Base-by-base conservation (phyloP, 1,140 invertebrate species). In the Diploscapter pachys region DNA sequence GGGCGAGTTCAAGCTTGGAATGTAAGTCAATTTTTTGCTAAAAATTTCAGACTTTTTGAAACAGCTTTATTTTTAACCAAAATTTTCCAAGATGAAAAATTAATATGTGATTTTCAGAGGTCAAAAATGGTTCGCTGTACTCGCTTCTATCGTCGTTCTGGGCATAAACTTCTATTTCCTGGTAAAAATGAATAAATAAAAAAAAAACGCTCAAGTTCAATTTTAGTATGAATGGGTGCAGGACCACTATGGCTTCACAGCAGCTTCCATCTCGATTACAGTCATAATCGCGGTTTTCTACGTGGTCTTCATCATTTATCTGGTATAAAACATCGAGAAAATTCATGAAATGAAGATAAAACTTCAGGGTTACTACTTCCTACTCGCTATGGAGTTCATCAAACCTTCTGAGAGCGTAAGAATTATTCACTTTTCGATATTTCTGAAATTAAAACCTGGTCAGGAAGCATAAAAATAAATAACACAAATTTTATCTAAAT, bases 101-200 rank as follows among this genome's bases (percentile, higher is more conserved):
- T 59, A 71, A 54, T 8, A 51, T n/a, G 56, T 11, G 66, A 53
- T 63, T 71, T 79, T 76, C 62, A 86, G 83, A 81, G 13, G 48
- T 52, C 64, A 68, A 48, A 63, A 78, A 70, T 53, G 76, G 9
- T 78, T 80, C 62, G 70, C 77, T 8, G 73, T 82, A 11, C 57
- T 78, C 3, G 70, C 81, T 53, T 91, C 91, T 5, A 81, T 90
- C 6, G 83, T 91, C 48, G 91, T 94, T 2, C 92, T 94, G 81
- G 85, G 82, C 8, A 93, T 95, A 77, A 94, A 95, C 83, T 88
- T 93, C 64, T 93, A 90, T 83, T 93, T 94, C 85, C 91, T 93
- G 31, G 31, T 31, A 31, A 31, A 31, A 31, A 31, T 31, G 31
- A 31, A 31, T 31, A 31, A 31, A 31, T 31, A 0, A 31, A 31